Evolutionary conservation across 2,888 invertebrate species (phyloP).

Genomic region (Drosophila barbarae): DNA sequence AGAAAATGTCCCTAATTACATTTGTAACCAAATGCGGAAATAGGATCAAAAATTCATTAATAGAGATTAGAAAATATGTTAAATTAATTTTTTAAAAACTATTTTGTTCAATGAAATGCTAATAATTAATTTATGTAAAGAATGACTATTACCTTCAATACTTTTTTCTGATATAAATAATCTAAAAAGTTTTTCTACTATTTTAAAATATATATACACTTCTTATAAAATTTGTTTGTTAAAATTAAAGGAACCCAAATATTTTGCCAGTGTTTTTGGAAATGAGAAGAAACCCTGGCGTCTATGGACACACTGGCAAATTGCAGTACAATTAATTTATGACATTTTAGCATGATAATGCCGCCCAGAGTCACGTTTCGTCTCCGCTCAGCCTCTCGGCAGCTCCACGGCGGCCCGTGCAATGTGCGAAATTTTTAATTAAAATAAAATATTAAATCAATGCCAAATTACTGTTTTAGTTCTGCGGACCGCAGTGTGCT

Average conservation of each 20-base stretch:
- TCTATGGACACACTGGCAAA: conserved; percentile 27
- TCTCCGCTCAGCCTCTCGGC: conserved; percentile 2
- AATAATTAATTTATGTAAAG: too few relatives aligned
- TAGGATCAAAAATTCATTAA: too few relatives aligned
- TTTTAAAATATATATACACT: too few relatives aligned
- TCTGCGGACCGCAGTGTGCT: conserved; percentile 13
- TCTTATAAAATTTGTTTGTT: too few relatives aligned
- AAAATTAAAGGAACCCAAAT: background rate
- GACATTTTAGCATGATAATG: conserved; percentile 52
- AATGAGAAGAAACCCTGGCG: background rate
- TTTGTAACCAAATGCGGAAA: background rate
- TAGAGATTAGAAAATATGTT: too few relatives aligned
- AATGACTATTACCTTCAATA: too few relatives aligned
- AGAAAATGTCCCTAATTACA: background rate
- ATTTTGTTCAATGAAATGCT: too few relatives aligned
- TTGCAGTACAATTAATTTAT: conserved; percentile 69
- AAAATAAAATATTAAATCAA: conserved; percentile 72
- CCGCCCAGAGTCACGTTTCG: conserved; percentile 41
- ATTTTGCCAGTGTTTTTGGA: background rate
- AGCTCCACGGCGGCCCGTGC: background rate
- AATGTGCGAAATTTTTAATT: conserved; percentile 48
- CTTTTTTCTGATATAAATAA: too few relatives aligned
- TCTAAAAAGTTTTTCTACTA: too few relatives aligned
- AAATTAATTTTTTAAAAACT: too few relatives aligned
- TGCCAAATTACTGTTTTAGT: conserved; percentile 60